Base-by-base conservation (phyloP, 2,797 vertebrate species). In the Knipowitschia caucasica region DNA sequence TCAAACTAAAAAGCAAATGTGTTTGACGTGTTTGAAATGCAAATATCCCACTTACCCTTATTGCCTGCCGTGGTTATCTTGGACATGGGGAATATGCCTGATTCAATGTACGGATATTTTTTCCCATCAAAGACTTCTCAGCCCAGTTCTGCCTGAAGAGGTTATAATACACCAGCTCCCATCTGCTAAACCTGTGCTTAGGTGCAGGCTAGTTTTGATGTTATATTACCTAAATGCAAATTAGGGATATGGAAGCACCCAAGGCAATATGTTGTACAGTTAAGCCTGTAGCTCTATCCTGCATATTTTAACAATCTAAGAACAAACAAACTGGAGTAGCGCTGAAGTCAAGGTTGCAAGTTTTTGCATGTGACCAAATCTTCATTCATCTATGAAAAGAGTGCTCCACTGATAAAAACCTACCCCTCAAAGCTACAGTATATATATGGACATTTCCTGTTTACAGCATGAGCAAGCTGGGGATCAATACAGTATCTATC, bases 171-270 rank as follows among this genome's bases (percentile, higher is more conserved):
- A 10, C 42, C 1, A n/a, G 23, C 24, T 17, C 14, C 5, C 15
- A 44, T 15, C 7, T 8, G 42, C 42, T 25, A 15, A 43, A 43
- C 40, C 40, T 43, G 40, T 7, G 3, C 14, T 44, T 15, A 17
- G 7, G 39, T 42, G 14, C 26, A 27, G 17, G 26, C 21, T 14
- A 17, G 15, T n/a, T 44, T 44, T 26, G 42, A 44, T 27, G n/a
- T 44, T 44, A 27, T 44, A 27, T 17, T 26, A 44, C 42, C 25
- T 24, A 44, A 23, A 44, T 27, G 27, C 42, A 44, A 23, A 43
- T 43, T 43, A 43, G 12, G 40, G n/a, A n/a, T 24, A n/a, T 7
- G 40, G 40, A 12, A 25, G 23, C 23, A 20, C 39, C n/a, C 8
- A 6, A 9, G 24, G 42, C 23, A 7, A 26, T 15, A 4, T 9